Evolutionary conservation across 2,113 vertebrate species (phyloP).

Genomic region (Abramis brama): DNA sequence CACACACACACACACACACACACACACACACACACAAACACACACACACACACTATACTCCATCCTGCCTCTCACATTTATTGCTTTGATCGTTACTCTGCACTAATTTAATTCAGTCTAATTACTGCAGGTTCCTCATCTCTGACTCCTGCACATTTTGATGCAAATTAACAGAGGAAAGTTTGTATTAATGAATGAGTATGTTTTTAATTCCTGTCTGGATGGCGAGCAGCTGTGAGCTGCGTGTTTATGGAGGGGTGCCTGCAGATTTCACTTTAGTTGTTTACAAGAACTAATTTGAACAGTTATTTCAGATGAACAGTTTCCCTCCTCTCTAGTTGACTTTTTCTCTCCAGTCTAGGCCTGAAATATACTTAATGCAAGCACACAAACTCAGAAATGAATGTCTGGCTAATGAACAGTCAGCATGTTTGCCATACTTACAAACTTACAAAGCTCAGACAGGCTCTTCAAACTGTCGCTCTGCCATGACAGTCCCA

Average conservation of each 20-base stretch:
- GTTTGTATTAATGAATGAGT: constrained; percentile 97
- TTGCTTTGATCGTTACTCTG: constrained; percentile 2
- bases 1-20: no score
- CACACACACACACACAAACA: no score
- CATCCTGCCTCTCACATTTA: background rate
- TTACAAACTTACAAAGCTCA: no score
- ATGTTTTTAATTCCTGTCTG: constrained; percentile 95
- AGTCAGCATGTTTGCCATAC: no score
- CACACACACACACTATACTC: no score
- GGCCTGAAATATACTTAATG: background rate
- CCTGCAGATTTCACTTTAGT: constrained; percentile 95
- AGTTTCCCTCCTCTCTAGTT: constrained; percentile 77
- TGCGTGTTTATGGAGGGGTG: constrained; percentile 87
- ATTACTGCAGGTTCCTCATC: constrained; percentile 80
- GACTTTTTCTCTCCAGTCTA: background rate
- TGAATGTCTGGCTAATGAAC: background rate
- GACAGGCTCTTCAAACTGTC: no score
- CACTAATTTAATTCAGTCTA: constrained; percentile 59
- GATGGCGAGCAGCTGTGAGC: constrained; percentile 92
- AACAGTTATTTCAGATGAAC: constrained; percentile 95
- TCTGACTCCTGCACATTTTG: constrained; percentile 84
- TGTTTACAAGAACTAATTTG: constrained; percentile 98
- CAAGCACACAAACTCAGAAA: background rate
- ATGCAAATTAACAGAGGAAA: constrained; percentile 93
- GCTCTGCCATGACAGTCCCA: no score